Evolutionary conservation across 1,140 invertebrate genomes (phyloP), one percentile per base, ranked within the genome.

Genomic region (Augochlora pura): DNA sequence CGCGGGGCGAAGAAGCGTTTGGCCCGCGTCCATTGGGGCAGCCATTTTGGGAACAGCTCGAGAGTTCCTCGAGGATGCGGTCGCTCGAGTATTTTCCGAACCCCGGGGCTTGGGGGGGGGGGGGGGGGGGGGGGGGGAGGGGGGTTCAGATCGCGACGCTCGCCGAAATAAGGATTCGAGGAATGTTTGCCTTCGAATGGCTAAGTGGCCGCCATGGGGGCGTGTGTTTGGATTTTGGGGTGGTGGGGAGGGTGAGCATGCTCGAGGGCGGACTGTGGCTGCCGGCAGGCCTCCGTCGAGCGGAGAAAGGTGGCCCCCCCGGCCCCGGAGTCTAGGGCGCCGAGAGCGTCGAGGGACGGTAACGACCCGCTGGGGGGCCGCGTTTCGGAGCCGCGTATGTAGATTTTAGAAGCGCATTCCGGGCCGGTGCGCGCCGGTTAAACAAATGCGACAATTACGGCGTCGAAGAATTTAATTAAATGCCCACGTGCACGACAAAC

Each of bases 141-240:
- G n/a, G n/a, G n/a, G n/a, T n/a, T n/a, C n/a, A n/a, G 27, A 64
- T 64, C 32, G 32, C 32, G 32, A 64, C 21, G 62, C 18, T 64
- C 21, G 39, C 32, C 32, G 64, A 64, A 39, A 39, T 39, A 64
- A 64, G 63, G 39, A 66, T 66, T 46, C n/a, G n/a, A 25, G 38
- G 64, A 66, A 66, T 66, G 39, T n/a, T n/a, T 66, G n/a, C n/a
- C 1, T 46, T 66, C 1, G 64, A 42, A 21, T 21, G n/a, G 21
- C 63, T 23, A 52, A 38, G 25, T 18, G 12, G 16, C 25, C 49
- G 49, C 14, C 5, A 27, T 5, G 27, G 8, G 60, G 25, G 60
- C 32, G 60, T 38, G 27, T 63, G 16, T 63, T 27, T 63, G 32
- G 21, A 23, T 38, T 46, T n/a, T 4, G 10, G 2, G 39, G 21